These are phyloP conservation scores for Epistrophe grossulariae DNA, from an alignment of 2,888 invertebrate species.

Conservation along the genomic window DNA sequence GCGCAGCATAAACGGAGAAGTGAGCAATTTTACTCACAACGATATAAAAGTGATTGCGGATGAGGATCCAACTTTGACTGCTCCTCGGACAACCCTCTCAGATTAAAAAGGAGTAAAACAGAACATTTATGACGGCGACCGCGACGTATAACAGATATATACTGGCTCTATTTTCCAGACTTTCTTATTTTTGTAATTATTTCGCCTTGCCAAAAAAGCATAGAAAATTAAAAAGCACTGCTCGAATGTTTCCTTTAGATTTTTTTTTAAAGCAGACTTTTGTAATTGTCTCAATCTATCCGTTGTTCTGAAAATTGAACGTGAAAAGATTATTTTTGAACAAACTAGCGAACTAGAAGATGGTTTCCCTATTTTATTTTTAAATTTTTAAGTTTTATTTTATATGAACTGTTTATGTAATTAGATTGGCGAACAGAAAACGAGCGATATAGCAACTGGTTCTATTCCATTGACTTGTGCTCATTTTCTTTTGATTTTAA, in stretches of 20 bases:
- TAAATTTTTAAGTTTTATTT: slow-evolving; percentile 16
- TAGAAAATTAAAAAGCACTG: slow-evolving; percentile 43
- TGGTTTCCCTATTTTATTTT: slow-evolving; percentile 3
- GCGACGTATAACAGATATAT: slow-evolving; percentile 27
- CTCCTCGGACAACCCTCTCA: slow-evolving; percentile 46
- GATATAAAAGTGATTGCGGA: slow-evolving; percentile 58
- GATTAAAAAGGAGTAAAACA: slow-evolving; percentile 3
- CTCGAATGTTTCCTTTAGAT: slow-evolving; percentile 43
- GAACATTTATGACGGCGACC: slow-evolving; percentile 26
- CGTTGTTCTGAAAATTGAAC: background rate
- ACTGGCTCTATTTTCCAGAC: slow-evolving; percentile 58
- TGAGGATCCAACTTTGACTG: slow-evolving; percentile 54
- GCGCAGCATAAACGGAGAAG: slow-evolving; percentile 50
- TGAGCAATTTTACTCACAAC: slow-evolving; percentile 64
- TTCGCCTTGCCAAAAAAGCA: slow-evolving; percentile 60
- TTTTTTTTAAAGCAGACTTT: background rate
- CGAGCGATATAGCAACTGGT: slow-evolving; percentile 1
- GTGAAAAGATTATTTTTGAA: background rate
- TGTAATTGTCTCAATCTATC: slow-evolving; percentile 2
- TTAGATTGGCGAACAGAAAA: slow-evolving; percentile 16
- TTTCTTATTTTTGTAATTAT: slow-evolving; percentile 65
- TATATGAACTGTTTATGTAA: slow-evolving; percentile 1
- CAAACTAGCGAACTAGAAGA: background rate
- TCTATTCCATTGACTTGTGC: slow-evolving; percentile 43
- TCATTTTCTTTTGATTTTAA: slow-evolving; percentile 54